Evolutionary conservation across 2,113 vertebrate species (phyloP).

Genomic region (Verasper variegatus): DNA sequence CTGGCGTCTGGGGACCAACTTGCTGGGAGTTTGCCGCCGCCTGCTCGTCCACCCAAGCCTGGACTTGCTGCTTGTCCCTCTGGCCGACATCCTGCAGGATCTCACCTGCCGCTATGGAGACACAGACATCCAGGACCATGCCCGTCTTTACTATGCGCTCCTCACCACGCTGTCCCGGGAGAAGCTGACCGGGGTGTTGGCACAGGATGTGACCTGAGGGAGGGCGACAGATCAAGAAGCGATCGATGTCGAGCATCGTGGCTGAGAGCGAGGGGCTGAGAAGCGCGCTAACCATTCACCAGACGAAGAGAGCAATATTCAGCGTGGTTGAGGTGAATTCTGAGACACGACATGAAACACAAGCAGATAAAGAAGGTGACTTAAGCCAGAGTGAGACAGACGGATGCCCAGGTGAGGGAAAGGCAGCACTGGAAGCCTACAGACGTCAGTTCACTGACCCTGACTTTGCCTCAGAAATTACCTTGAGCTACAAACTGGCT

Average conservation of each 20-base stretch:
- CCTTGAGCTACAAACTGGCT: constrained; percentile 76
- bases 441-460: constrained; percentile 71
- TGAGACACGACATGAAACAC: background rate
- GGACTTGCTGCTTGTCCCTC: constrained; percentile 71
- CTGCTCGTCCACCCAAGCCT: constrained; percentile 80
- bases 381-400: background rate
- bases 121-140: constrained; percentile 87
- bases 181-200: constrained; percentile 82
- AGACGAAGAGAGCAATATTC: constrained; percentile 66
- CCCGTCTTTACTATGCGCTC: constrained; percentile 89
- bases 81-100: constrained; percentile 85
- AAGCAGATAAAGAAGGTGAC: accelerated
- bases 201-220: constrained; percentile 70
- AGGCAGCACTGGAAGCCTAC: constrained; percentile 59
- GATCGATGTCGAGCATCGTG: constrained; percentile 83
- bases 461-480: constrained; percentile 72
- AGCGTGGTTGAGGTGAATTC: constrained; percentile 51
- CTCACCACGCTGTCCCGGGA: constrained; percentile 85
- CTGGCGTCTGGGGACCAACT: constrained; percentile 85
- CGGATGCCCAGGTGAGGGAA: background rate
- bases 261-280: constrained; percentile 85
- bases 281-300: constrained; percentile 79
- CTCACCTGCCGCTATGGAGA: constrained; percentile 81
- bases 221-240: constrained; percentile 73
- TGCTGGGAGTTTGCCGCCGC: constrained; percentile 84